Evolutionary conservation across 2,113 vertebrate species (phyloP).

Genomic region (Protobothrops flavoviridis): DNA sequence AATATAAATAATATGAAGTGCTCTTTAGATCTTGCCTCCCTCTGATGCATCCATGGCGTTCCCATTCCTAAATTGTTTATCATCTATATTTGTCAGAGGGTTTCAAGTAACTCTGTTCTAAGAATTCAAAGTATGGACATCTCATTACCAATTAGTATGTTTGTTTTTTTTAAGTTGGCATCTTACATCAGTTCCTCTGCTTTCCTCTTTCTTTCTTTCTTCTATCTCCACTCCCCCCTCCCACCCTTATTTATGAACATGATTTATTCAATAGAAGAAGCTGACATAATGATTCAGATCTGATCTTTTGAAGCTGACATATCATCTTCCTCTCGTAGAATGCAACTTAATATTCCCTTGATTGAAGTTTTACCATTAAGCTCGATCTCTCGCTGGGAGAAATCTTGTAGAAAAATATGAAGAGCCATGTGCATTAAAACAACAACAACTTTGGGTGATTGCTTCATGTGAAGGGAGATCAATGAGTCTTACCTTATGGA

Average conservation of each 20-base stretch:
- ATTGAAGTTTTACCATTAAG: not conserved
- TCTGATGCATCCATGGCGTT: not conserved
- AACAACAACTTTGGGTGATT: constrained; percentile 16
- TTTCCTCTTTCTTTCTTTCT: constrained; percentile 23
- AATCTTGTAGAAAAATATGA: constrained; percentile 32
- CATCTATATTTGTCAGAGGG: not conserved
- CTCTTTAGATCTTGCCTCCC: not conserved
- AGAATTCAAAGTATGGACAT: constrained; percentile 22
- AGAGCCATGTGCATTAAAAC: constrained; percentile 11
- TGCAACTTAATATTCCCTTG: constrained; percentile 54
- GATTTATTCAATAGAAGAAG: constrained; percentile 61
- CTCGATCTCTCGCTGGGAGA: not conserved
- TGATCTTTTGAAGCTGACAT: constrained; percentile 51
- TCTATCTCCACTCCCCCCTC: not conserved
- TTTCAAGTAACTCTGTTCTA: not conserved
- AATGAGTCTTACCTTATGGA: constrained; percentile 13
- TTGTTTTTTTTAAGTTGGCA: not conserved
- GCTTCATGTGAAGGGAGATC: constrained; percentile 35
- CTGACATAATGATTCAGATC: constrained; percentile 47
- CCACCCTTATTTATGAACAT: constrained; percentile 26
- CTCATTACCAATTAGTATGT: not conserved
- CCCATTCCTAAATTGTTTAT: not conserved
- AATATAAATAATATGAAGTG: not conserved
- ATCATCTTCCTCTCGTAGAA: constrained; percentile 38
- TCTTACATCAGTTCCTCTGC: constrained; percentile 27